A percentile compares a stretch with the other conserved stretches of the same genome.
Conservation (phyloP, 2,888 invertebrate genomes). For the Scotopteryx bipunctaria region DNA sequence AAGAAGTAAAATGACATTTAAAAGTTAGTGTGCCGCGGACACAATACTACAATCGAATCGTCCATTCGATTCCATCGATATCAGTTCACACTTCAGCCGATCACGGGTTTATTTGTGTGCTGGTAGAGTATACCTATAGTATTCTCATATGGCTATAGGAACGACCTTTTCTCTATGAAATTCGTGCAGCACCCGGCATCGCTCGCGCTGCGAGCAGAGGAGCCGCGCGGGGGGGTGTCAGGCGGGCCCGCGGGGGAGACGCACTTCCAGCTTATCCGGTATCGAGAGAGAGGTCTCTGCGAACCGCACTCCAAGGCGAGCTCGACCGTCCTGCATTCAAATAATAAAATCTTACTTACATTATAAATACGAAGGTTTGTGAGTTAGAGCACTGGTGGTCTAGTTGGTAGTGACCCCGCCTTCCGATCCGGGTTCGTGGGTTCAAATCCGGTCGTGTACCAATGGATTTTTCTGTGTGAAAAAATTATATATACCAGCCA, state of each 20-base stretch:
- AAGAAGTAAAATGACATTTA: no score
- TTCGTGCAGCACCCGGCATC: slow-evolving; percentile 64
- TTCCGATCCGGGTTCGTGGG: no score
- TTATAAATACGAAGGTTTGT: not conserved
- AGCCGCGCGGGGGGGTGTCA: slow-evolving; percentile 73
- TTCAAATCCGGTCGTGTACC: no score
- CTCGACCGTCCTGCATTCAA: slow-evolving; percentile 53
- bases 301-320: slow-evolving; percentile 65
- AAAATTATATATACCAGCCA: no score
- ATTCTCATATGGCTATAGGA: slow-evolving; percentile 24
- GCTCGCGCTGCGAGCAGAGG: slow-evolving; percentile 66
- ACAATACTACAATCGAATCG: no score
- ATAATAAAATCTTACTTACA: not conserved
- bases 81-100: no score
- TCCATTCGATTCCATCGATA: no score
- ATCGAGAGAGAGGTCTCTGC: slow-evolving; percentile 67
- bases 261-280: slow-evolving; percentile 47
- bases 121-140: no score
- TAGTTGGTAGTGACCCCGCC: no score
- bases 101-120: no score
- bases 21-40: no score
- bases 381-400: not conserved
- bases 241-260: slow-evolving; percentile 61
- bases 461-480: no score
- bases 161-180: slow-evolving; percentile 45